Percentiles rank a stretch among this genome's conserved stretches.
phyloP scores from a whole-genome alignment of 2,797 vertebrate genomes.

The Acridotheres tristis region DNA sequence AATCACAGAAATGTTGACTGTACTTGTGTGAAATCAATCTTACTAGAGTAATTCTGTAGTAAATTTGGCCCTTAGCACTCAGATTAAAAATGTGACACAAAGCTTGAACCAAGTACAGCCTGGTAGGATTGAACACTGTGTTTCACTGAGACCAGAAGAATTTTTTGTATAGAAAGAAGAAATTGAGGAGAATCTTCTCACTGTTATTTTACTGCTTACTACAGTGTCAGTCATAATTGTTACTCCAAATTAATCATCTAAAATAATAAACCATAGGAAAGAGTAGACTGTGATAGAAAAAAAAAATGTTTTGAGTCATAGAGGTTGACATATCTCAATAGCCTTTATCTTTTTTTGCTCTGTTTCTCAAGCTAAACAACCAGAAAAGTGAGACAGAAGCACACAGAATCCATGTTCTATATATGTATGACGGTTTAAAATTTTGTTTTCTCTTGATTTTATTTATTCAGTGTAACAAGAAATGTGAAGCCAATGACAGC shows the following conservation, averaged over 20 bases:
- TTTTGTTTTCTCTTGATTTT: not conserved
- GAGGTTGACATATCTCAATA: not conserved
- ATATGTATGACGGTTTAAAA: not conserved
- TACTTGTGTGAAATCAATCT: not conserved
- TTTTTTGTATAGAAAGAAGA: not conserved
- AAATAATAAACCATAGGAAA: not conserved
- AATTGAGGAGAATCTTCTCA: not conserved
- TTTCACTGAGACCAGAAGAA: not conserved
- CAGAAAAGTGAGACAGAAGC: not conserved
- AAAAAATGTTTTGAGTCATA: not conserved
- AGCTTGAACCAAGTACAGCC: not conserved
- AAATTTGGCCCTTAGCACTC: not conserved
- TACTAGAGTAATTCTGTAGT: not conserved
- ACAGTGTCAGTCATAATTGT: not conserved
- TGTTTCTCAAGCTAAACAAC: not conserved
- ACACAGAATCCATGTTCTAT: not conserved
- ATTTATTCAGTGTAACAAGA: not conserved
- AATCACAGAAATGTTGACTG: not conserved
- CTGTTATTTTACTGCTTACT: not conserved
- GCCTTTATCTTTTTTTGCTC: not conserved
- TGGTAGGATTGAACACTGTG: not conserved
- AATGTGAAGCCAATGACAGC: not conserved
- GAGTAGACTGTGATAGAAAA: not conserved
- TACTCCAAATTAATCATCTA: not conserved
- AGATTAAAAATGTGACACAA: not conserved